These are phyloP conservation scores for Chlorodrepanis virens DNA, from an alignment of 2,113 vertebrate species.

Conservation along the genomic window DNA sequence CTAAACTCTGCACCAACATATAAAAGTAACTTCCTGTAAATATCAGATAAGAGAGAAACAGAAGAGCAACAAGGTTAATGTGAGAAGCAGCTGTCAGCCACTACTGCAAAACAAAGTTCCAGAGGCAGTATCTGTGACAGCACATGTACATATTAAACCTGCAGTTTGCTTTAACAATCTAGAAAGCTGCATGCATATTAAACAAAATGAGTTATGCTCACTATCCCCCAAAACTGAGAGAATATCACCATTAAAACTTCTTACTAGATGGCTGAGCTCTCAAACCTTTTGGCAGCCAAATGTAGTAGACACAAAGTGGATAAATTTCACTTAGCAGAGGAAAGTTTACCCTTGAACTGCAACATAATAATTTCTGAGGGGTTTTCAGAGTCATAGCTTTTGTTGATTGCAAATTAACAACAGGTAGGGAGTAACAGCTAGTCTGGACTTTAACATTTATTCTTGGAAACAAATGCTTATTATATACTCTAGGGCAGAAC, in stretches of 20 bases:
- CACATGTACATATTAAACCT: not conserved
- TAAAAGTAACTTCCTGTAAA: conserved; percentile 92
- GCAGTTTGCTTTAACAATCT: not conserved
- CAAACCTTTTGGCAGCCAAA: not conserved
- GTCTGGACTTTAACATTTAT: not conserved
- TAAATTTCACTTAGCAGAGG: not conserved
- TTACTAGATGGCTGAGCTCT: not conserved
- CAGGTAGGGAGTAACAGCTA: not conserved
- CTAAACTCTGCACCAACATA: conserved; percentile 87
- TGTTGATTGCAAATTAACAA: not conserved
- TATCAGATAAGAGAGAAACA: not conserved
- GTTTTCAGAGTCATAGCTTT: not conserved
- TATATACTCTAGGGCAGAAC: not conserved
- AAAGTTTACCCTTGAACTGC: not conserved
- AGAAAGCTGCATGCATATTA: not conserved
- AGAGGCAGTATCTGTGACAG: not conserved
- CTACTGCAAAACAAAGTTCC: not conserved
- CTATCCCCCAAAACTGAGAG: not conserved
- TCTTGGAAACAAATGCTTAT: not conserved
- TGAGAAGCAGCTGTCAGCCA: not conserved
- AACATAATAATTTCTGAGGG: not conserved
- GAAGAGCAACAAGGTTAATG: not conserved
- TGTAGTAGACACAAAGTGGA: accelerated
- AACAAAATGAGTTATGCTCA: not conserved
- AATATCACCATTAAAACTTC: not conserved